These are phyloP conservation scores for Pseudolaguvia tuberculata DNA, from an alignment of 2,113 vertebrate species.

Conservation along the genomic window DNA sequence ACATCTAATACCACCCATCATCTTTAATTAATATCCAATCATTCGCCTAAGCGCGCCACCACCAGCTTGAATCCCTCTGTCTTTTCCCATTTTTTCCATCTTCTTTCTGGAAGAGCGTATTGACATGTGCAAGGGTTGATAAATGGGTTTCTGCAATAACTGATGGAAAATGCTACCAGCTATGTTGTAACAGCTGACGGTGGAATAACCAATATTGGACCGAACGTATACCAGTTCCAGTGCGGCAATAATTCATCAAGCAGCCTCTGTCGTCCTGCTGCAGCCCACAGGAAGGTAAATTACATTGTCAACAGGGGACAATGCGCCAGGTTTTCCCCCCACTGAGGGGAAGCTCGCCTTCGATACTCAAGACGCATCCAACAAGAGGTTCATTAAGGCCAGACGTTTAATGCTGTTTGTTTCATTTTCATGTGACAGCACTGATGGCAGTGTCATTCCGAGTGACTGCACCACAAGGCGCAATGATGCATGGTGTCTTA, in stretches of 20 bases:
- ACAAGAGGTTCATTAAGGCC: constrained; percentile 48
- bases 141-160: constrained; percentile 29
- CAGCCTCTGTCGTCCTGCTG: constrained; percentile 10
- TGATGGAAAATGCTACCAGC: constrained; percentile 23
- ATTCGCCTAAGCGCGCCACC: constrained; percentile 29
- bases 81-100: constrained; percentile 28
- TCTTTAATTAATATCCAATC: constrained; percentile 48
- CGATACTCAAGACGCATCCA: constrained; percentile 37
- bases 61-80: constrained; percentile 9
- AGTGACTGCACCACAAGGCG: constrained; percentile 43
- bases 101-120: not conserved
- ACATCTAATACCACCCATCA: constrained; percentile 21
- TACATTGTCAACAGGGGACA: constrained; percentile 50
- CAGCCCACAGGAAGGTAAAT: constrained; percentile 47
- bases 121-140: constrained; percentile 28
- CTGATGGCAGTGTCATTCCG: constrained; percentile 46
- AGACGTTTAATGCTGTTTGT: constrained; percentile 47
- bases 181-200: not conserved
- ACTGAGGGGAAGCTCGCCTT: constrained; percentile 24
- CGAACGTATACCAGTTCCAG: constrained; percentile 21
- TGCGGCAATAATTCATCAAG: constrained; percentile 29
- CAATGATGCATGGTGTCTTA: constrained; percentile 36
- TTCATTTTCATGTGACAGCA: constrained; percentile 49
- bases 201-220: constrained; percentile 22
- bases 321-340: constrained; percentile 33